phyloP scores from a whole-genome alignment of 2,888 invertebrate species.

The Agrochola litura region DNA sequence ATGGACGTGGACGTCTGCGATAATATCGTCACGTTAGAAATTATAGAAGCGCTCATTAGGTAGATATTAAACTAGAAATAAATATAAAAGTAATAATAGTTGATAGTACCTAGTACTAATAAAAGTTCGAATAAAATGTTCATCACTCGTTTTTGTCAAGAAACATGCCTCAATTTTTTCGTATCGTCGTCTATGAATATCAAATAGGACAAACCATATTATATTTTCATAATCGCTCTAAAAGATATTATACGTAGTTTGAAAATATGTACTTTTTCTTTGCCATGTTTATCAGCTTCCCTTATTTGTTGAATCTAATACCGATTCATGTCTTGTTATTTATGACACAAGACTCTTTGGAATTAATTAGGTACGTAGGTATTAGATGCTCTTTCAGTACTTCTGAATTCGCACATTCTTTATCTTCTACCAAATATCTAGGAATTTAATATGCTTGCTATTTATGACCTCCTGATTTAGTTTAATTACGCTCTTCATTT shows the following conservation, averaged over 20 bases:
- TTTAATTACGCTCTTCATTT: not conserved
- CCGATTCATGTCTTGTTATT: conserved; percentile 9
- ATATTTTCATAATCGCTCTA: not conserved
- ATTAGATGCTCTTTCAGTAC: conserved; percentile 25
- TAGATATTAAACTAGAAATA: not conserved
- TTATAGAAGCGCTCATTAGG: not conserved
- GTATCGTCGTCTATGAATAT: not conserved
- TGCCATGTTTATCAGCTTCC: conserved; percentile 17
- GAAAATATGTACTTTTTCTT: not conserved
- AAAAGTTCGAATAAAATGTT: not conserved
- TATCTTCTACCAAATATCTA: not conserved
- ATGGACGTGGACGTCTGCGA: not conserved
- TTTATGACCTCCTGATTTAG: not conserved
- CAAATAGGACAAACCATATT: not conserved
- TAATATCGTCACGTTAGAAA: not conserved
- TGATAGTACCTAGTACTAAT: not conserved
- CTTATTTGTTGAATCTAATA: conserved; percentile 24
- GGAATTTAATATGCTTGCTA: not conserved
- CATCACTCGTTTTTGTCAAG: not conserved
- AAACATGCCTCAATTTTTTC: not conserved
- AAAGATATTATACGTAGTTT: not conserved
- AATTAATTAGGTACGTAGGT: conserved; percentile 5
- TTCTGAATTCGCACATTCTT: not conserved
- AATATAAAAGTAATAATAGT: not conserved
- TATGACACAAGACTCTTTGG: conserved; percentile 10